phyloP scores from a whole-genome alignment of 1,140 invertebrate genomes.

The Zelostemma sp. region DNA sequence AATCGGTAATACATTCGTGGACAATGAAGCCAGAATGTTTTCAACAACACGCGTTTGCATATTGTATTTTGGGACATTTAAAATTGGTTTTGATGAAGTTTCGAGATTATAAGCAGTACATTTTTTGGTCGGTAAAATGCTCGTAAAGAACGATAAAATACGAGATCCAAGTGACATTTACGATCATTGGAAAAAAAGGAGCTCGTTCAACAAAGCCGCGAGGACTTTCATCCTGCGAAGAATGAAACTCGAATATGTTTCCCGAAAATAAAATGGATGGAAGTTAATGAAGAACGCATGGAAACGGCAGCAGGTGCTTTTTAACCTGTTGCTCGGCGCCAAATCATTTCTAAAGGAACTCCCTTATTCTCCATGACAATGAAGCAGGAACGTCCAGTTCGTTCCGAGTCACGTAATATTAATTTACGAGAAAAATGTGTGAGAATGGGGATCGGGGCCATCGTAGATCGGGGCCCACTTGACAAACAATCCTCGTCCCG shows the following conservation, averaged over 20 bases:
- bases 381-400: background rate
- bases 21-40: too few species aligned
- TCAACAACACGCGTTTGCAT: too few species aligned
- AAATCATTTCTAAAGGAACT: conserved; percentile 2
- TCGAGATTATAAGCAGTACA: too few species aligned
- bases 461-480: conserved; percentile 26
- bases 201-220: too few species aligned
- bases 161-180: too few species aligned
- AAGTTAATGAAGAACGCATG: background rate
- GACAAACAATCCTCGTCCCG: conserved; percentile 34
- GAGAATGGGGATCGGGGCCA: conserved; percentile 17
- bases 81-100: too few species aligned
- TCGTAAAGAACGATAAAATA: too few species aligned
- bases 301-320: conserved; percentile 2
- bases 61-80: too few species aligned
- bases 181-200: too few species aligned
- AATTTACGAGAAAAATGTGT: conserved; percentile 39
- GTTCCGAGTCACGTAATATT: conserved; percentile 20
- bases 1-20: too few species aligned
- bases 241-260: background rate
- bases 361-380: conserved; percentile 24
- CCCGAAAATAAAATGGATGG: background rate
- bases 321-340: conserved; percentile 10
- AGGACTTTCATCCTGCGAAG: background rate
- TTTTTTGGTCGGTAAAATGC: too few species aligned